phyloP scores from a whole-genome alignment of 2,113 vertebrate genomes.

The Telmatochromis sp. region DNA sequence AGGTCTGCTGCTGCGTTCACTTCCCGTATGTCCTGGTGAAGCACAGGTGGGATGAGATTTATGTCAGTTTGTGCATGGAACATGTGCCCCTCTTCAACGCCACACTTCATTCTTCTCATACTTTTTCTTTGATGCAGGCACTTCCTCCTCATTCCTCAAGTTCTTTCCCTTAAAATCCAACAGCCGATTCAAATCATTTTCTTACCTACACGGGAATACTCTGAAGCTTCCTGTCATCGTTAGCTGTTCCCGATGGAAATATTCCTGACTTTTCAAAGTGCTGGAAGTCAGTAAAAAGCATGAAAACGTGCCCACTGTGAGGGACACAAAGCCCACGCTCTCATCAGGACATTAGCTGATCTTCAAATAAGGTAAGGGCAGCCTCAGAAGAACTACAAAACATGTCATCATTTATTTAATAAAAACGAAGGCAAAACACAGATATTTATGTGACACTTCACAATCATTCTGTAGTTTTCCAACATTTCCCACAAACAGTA shows the following conservation, averaged over 20 bases:
- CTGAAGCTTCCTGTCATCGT: not conserved
- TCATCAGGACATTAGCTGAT: not conserved
- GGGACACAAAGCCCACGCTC: not conserved
- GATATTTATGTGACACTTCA: rapidly evolving
- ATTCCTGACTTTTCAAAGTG: not conserved
- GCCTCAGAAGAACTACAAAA: not conserved
- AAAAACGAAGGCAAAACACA: not conserved
- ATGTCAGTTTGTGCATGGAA: constrained; percentile 2
- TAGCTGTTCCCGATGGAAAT: not conserved
- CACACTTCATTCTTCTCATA: not conserved
- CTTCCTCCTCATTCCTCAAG: not conserved
- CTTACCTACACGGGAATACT: not conserved
- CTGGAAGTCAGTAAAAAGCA: not conserved
- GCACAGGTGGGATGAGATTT: not conserved
- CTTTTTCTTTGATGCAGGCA: not conserved
- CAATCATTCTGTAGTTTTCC: not conserved
- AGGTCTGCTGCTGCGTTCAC: not conserved
- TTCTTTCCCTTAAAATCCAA: not conserved
- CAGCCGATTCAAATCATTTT: not conserved
- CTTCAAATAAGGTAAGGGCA: not conserved
- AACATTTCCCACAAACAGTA: not conserved
- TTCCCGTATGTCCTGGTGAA: constrained; percentile 10
- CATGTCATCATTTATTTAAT: not conserved
- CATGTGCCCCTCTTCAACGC: not conserved
- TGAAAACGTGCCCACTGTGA: rapidly evolving